Conservation (phyloP, 2,113 vertebrate genomes). For the Epinephelus lanceolatus region DNA sequence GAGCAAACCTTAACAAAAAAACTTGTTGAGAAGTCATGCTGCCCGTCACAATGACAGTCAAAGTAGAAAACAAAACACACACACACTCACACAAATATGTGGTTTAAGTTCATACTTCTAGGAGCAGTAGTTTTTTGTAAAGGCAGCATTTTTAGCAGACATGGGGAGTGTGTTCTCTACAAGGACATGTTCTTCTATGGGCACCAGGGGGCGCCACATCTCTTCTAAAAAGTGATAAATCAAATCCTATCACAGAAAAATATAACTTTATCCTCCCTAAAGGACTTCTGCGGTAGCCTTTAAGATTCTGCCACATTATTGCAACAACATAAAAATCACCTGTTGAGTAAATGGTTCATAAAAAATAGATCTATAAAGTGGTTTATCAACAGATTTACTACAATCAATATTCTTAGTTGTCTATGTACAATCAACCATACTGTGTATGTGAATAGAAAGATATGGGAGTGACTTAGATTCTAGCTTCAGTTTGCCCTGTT, state of each 20-base stretch:
- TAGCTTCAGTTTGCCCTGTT: conserved; percentile 10
- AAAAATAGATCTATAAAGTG: conserved; percentile 41
- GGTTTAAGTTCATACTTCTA: neutral
- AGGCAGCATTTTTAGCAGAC: conserved; percentile 17
- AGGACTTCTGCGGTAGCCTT: neutral
- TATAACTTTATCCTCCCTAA: neutral
- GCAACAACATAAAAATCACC: conserved; percentile 14
- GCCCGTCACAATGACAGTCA: conserved; percentile 10
- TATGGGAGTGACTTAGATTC: conserved; percentile 5
- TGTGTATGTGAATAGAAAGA: conserved; percentile 4
- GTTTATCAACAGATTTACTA: conserved; percentile 43
- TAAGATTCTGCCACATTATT: conserved; percentile 5
- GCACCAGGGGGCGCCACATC: conserved; percentile 57
- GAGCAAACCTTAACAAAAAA: conserved; percentile 39
- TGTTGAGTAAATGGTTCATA: conserved; percentile 1
- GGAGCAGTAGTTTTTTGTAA: conserved; percentile 7
- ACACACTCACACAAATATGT: neutral
- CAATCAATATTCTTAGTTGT: conserved; percentile 14
- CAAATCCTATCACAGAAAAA: conserved; percentile 25
- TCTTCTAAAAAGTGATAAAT: conserved; percentile 9
- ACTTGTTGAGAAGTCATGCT: conserved; percentile 7
- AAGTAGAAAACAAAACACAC: conserved; percentile 33
- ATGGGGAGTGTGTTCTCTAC: neutral
- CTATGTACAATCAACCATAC: conserved; percentile 39
- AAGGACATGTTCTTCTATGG: conserved; percentile 14